phyloP scores from a whole-genome alignment of 2,113 vertebrate genomes.

The Natator depressus region DNA sequence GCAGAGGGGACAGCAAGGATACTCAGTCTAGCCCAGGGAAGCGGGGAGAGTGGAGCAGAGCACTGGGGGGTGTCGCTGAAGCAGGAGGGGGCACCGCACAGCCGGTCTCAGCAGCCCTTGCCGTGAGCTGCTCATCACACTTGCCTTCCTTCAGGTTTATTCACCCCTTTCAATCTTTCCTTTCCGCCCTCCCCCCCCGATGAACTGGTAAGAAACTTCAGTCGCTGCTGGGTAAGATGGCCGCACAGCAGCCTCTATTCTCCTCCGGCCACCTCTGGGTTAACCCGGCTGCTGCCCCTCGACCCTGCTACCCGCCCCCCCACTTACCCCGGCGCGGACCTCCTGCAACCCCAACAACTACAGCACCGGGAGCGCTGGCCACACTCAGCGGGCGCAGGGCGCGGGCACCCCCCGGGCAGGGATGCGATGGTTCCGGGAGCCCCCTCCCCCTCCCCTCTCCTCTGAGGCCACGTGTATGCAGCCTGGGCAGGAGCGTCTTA shows the following conservation, averaged over 20 bases:
- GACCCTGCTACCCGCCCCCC: background rate
- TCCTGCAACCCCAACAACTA: background rate
- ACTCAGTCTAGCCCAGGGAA: background rate
- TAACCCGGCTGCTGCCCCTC: background rate
- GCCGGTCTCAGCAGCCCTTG: background rate
- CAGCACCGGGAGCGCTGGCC: too few species aligned
- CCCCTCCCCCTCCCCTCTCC: background rate
- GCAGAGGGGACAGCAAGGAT: too few species aligned
- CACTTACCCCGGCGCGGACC: background rate
- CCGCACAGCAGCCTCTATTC: background rate
- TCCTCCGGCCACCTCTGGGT: too few species aligned
- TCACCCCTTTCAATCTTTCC: too few species aligned
- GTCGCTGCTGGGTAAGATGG: too few species aligned
- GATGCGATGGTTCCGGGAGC: background rate
- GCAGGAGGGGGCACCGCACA: background rate
- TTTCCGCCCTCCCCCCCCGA: too few species aligned
- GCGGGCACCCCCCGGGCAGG: too few species aligned
- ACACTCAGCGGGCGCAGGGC: too few species aligned
- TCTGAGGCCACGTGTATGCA: background rate
- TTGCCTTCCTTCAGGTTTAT: too few species aligned
- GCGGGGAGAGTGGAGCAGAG: background rate
- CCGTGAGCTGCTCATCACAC: too few species aligned
- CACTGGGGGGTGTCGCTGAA: background rate
- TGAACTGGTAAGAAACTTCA: too few species aligned
- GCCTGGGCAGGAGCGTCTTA: background rate